These are phyloP conservation scores for Cryptoblepharus egeriae DNA, from an alignment of 2,797 vertebrate species.

Conservation along the genomic window DNA sequence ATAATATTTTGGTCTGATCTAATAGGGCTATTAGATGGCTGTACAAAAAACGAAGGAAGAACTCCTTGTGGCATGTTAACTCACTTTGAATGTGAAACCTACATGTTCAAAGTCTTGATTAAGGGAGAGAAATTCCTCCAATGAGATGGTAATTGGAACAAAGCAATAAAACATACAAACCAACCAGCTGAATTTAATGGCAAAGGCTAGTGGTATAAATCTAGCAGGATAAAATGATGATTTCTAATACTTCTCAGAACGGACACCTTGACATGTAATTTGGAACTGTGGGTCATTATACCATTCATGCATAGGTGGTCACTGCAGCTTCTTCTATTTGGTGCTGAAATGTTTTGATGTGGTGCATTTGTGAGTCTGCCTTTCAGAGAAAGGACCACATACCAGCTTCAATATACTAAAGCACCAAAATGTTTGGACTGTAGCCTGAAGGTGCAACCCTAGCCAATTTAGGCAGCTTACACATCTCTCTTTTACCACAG, in stretches of 20 bases:
- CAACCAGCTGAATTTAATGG: not conserved
- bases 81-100: not conserved
- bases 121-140: not conserved
- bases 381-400: not conserved
- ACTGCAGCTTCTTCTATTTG: not conserved
- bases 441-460: no score
- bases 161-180: not conserved
- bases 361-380: not conserved
- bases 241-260: not conserved
- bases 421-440: no score
- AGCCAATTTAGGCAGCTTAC: no score
- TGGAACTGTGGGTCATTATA: not conserved
- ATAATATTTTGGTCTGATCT: not conserved
- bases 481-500: no score
- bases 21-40: not conserved
- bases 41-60: not conserved
- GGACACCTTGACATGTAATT: not conserved
- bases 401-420: not conserved
- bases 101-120: not conserved
- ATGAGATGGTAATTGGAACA: not conserved
- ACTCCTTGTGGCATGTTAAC: not conserved
- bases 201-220: not conserved
- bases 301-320: not conserved
- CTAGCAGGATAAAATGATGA: not conserved
- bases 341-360: no score